Conservation (phyloP, 1,140 invertebrate genomes). For the Aplysia californica region DNA sequence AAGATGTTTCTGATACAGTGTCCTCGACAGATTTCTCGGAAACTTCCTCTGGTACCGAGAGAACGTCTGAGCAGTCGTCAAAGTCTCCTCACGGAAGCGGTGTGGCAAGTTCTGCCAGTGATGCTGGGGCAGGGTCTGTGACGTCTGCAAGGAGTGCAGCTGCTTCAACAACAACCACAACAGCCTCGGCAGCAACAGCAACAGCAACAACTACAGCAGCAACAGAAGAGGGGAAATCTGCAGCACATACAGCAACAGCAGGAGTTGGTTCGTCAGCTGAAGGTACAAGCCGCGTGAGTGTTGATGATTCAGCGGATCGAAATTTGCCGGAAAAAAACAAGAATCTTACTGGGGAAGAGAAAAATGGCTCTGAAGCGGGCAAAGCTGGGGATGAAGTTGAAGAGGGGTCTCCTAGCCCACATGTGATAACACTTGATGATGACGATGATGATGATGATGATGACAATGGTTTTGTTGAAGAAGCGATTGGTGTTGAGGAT, state of each 20-base stretch:
- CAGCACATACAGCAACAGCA: too few species aligned
- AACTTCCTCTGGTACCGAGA: too few species aligned
- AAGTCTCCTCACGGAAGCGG: too few species aligned
- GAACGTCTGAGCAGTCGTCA: too few species aligned
- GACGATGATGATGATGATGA: conserved; percentile 38
- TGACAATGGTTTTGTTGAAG: conserved; percentile 22
- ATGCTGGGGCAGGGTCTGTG: too few species aligned
- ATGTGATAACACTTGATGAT: neutral
- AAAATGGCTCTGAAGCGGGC: neutral
- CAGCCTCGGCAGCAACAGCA: neutral
- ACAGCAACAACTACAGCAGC: neutral
- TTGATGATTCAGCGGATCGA: neutral
- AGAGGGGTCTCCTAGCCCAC: too few species aligned
- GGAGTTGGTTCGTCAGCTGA: too few species aligned
- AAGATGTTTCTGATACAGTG: neutral
- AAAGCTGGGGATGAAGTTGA: neutral
- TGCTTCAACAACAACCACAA: neutral
- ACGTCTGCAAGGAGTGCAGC: neutral
- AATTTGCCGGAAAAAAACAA: neutral
- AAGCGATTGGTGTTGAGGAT: conserved; percentile 30
- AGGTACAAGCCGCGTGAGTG: too few species aligned
- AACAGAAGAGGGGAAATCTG: neutral
- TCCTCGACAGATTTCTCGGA: neutral
- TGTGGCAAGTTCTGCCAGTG: too few species aligned
- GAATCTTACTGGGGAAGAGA: neutral